Evolutionary conservation across 2,797 vertebrate genomes (phyloP), one percentile per base, ranked within the genome.

Genomic region (Carapus acus): DNA sequence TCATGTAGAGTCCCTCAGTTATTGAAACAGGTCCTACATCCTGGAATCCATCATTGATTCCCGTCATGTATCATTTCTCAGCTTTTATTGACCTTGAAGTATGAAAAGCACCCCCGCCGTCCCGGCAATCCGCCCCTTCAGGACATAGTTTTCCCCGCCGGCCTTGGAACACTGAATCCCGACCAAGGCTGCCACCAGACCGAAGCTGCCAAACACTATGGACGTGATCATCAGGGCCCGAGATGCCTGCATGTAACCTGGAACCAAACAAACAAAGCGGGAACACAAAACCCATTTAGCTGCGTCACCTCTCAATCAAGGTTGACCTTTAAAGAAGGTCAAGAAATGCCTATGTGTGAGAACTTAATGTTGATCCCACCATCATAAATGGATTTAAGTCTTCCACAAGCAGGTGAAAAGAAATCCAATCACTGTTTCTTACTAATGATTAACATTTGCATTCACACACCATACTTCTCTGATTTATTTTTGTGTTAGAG

Each of bases 181-280:
- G 2, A 91, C 29, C 31, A 93, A 75, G 2, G 86, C 79, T 0
- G 69, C 66, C 7, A 91, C 6, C 46, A 91, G 58, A 1, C 87
- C 91, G 20, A 94, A 85, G 39, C 83, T 69, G 14, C 93, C 92
- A 24, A 90, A 42, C 41, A 86, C 69, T 37, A 94, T 56, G 0
- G 91, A 65, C 0, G 77, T 68, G 49, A 96, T 91, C 91, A 96
- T 91, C 59, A 96, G 73, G 14, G 93, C 93, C 0, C 93, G 88
- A 24, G 91, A 93, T 1, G 90, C 93, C 69, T 94, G 93, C 62
- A 96, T 62, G 36, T 92, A 94, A 46, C 90, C 93, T 96, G 72
- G 7, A 52, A 24, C 29, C 15, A 14, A 7, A 19, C 7, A 54
- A 41, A 51, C 7, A 17, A 37, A 11, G 19, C 13, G 21, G 41